phyloP scores from a whole-genome alignment of 2,797 vertebrate genomes.

The Sitta carolinensis region DNA sequence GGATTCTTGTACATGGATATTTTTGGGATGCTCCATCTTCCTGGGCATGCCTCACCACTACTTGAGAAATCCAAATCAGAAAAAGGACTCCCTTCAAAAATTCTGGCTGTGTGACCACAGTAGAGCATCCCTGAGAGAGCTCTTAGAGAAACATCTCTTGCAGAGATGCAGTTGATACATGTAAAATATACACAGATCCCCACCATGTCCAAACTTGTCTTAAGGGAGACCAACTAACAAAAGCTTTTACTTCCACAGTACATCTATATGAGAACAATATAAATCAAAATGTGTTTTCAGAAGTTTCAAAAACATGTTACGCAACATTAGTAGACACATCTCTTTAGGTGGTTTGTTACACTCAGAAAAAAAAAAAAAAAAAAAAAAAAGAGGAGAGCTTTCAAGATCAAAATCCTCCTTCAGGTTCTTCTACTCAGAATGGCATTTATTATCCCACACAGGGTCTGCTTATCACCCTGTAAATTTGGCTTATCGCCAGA shows the following conservation, averaged over 20 bases:
- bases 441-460: background rate
- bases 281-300: background rate
- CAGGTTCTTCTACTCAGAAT: background rate
- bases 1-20: accelerated
- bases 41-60: background rate
- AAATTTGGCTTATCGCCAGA: background rate
- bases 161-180: background rate
- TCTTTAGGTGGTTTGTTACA: background rate
- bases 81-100: background rate
- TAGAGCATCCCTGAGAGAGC: background rate
- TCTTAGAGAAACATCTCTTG: background rate
- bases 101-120: background rate
- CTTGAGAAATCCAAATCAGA: background rate
- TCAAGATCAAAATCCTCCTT: background rate
- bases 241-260: background rate
- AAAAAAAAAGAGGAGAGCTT: background rate
- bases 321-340: background rate
- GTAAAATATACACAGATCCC: background rate
- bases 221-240: background rate
- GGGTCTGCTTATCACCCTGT: background rate
- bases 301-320: background rate
- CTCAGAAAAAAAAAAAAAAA: background rate
- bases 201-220: background rate
- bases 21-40: background rate
- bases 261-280: background rate